Percentiles rank a stretch among this genome's conserved stretches.
Conservation (phyloP, 2,888 invertebrate genomes). For the Yponomeuta evonymella region DNA sequence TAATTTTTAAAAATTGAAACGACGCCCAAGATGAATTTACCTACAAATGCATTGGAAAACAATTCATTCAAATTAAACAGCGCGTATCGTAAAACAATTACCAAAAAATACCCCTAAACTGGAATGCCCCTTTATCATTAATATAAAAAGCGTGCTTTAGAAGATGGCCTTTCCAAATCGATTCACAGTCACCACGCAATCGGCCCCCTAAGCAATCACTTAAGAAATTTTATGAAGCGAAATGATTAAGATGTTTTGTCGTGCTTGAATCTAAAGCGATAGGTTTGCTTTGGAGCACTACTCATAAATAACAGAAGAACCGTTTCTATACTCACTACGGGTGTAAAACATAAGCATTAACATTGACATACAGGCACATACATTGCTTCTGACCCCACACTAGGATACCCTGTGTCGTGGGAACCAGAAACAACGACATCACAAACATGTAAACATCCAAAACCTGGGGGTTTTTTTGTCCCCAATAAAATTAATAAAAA, state of each 20-base stretch:
- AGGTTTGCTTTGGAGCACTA: conserved; percentile 24
- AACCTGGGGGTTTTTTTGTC: too few relatives aligned
- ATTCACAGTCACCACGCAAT: conserved; percentile 59
- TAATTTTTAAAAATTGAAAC: too few relatives aligned
- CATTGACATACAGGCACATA: too few relatives aligned
- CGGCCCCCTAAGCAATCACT: conserved; percentile 67
- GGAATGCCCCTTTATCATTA: conserved; percentile 3
- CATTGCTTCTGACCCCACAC: too few relatives aligned
- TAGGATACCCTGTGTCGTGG: too few relatives aligned
- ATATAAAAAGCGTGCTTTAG: conserved; percentile 44
- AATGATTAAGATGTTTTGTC: conserved; percentile 74
- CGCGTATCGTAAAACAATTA: neutral
- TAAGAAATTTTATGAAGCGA: conserved; percentile 73
- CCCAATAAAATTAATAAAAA: too few relatives aligned
- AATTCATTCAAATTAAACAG: conserved; percentile 17
- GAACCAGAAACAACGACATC: too few relatives aligned
- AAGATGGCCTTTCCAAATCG: conserved; percentile 67
- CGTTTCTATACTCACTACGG: neutral
- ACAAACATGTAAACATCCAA: too few relatives aligned
- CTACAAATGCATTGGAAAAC: conserved; percentile 20
- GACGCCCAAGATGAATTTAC: too few relatives aligned
- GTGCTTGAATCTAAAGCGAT: conserved; percentile 52
- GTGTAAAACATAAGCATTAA: neutral
- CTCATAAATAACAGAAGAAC: neutral
- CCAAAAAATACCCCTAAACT: conserved; percentile 20